Evolutionary conservation across 1,140 invertebrate species (phyloP), one percentile per base, ranked within the genome.

Genomic region (Calycopis cecrops): DNA sequence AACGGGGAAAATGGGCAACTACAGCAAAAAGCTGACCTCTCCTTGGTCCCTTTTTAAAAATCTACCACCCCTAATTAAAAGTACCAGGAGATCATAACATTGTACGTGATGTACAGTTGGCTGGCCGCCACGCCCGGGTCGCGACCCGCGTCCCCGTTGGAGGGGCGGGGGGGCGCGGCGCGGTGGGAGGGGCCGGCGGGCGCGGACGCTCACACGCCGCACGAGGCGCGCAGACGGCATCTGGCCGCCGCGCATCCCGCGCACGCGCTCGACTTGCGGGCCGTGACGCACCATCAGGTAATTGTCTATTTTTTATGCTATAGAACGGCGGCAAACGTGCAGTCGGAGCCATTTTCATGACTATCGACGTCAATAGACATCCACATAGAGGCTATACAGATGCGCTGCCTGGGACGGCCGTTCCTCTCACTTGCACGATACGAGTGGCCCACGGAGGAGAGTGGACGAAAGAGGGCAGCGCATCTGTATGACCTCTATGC

Each of bases 271-370:
- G 84, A 88, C 59, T 67, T 81, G 48, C 72, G 76, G 11, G 74
- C 73, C 18, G 79, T 77, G 33, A 73, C 73, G 18, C 73, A 76
- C 40, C 76, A 76, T 42, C 81, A 85, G 76, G 81, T 86, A 51
- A 21, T 14, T 14, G 12, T 9, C 14, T 34, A 12, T 50, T 49
- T 48, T n/a, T n/a, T n/a, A n/a, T n/a, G n/a, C n/a, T n/a, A n/a
- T n/a, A n/a, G n/a, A n/a, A n/a, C n/a, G n/a, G n/a, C n/a, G n/a
- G n/a, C n/a, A n/a, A n/a, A n/a, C n/a, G n/a, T n/a, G n/a, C n/a
- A n/a, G n/a, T n/a, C n/a, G n/a, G n/a, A n/a, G n/a, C n/a, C n/a
- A n/a, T n/a, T n/a, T n/a, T n/a, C n/a, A n/a, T n/a, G n/a, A n/a
- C n/a, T n/a, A n/a, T n/a, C n/a, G n/a, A n/a, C n/a, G n/a, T n/a